Evolutionary conservation across 2,113 vertebrate genomes (phyloP).

Genomic region (Tachysurus vachellii): DNA sequence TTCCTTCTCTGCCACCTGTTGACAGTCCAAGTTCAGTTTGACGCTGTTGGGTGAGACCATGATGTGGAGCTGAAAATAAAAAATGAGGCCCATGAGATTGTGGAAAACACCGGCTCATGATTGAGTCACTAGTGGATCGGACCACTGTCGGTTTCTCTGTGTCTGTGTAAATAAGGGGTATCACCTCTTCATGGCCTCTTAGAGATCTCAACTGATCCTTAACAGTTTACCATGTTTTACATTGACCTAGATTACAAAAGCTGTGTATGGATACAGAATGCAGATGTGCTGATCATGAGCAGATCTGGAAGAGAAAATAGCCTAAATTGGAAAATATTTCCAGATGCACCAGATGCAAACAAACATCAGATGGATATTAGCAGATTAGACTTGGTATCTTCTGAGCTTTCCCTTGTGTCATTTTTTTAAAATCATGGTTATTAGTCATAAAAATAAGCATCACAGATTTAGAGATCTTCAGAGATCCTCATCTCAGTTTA

Average conservation of each 20-base stretch:
- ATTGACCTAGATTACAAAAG: background rate
- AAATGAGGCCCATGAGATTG: conserved; percentile 30
- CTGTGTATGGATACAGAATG: background rate
- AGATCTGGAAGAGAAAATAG: conserved; percentile 14
- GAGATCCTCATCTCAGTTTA: background rate
- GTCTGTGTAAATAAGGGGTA: background rate
- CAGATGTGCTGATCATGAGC: conserved; percentile 2
- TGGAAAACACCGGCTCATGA: conserved; percentile 8
- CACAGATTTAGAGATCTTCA: background rate
- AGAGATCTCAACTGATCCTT: background rate
- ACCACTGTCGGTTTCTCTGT: background rate
- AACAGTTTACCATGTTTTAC: background rate
- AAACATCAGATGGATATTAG: conserved; percentile 5
- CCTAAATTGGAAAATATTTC: conserved; percentile 22
- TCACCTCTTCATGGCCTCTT: background rate
- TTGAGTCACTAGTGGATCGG: background rate
- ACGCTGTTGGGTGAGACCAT: conserved; percentile 86
- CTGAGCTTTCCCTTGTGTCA: background rate
- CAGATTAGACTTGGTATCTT: conserved; percentile 9
- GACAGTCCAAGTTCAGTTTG: conserved; percentile 91
- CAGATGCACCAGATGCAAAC: conserved; percentile 22
- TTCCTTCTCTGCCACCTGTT: conserved; percentile 83
- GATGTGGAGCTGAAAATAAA: conserved; percentile 84
- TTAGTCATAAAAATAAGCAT: background rate
- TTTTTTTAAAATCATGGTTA: background rate